A percentile compares a stretch with the other conserved stretches of the same genome.
Evolutionary conservation across 1,140 invertebrate genomes (phyloP).

Genomic region (Drosophila eugracilis): DNA sequence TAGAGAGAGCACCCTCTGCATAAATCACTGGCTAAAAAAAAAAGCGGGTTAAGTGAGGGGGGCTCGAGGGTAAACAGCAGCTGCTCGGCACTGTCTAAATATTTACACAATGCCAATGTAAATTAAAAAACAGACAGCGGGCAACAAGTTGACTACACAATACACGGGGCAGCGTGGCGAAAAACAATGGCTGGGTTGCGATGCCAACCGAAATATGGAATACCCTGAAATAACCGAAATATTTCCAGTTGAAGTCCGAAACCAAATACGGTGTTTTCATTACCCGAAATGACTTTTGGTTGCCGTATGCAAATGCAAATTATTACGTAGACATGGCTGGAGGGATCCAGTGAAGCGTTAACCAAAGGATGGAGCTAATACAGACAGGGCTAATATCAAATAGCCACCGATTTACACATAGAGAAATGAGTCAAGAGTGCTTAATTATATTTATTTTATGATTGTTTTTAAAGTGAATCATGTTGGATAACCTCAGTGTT

Average conservation of each 20-base stretch:
- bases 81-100: constrained; percentile 71
- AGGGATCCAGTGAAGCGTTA: constrained; percentile 55
- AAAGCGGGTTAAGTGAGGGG: constrained; percentile 24
- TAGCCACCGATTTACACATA: constrained; percentile 17
- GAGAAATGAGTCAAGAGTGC: not conserved
- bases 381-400: constrained; percentile 52
- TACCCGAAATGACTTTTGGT: constrained; percentile 25
- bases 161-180: constrained; percentile 30
- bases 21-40: constrained; percentile 55
- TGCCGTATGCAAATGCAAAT: constrained; percentile 43
- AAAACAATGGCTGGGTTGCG: constrained; percentile 40
- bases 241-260: constrained; percentile 1
- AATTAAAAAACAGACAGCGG: constrained; percentile 79
- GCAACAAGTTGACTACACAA: constrained; percentile 78
- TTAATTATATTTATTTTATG: not conserved
- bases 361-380: constrained; percentile 47
- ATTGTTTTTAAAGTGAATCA: no score
- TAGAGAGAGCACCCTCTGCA: constrained; percentile 38
- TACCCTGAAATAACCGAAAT: constrained; percentile 1
- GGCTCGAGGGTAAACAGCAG: constrained; percentile 20
- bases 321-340: constrained; percentile 15
- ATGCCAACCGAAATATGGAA: not conserved
- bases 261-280: constrained; percentile 18
- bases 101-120: constrained; percentile 82
- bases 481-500: no score